These are phyloP conservation scores for Venustaconcha ellipsiformis DNA, from an alignment of 1,140 invertebrate genomes.

Conservation along the genomic window DNA sequence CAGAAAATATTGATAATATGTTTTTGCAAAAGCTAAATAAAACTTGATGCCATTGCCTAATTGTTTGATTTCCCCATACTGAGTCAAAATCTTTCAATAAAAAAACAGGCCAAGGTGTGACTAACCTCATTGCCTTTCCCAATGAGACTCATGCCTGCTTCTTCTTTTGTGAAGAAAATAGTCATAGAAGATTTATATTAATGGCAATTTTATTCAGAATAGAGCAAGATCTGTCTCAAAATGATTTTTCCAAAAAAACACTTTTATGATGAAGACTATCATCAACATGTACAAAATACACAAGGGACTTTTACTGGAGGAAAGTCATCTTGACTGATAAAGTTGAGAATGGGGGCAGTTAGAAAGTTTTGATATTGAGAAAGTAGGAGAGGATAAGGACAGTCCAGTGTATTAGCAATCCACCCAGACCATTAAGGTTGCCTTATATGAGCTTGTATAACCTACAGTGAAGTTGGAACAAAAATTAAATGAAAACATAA, in stretches of 20 bases:
- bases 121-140: no score
- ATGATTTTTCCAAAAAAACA: slow-evolving; percentile 4
- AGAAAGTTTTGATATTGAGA: background rate
- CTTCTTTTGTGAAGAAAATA: no score
- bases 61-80: no score
- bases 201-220: slow-evolving; percentile 1
- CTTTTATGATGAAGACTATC: slow-evolving; percentile 4
- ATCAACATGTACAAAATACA: background rate
- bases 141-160: no score
- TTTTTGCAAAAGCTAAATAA: no score
- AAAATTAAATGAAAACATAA: background rate
- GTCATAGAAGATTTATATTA: background rate
- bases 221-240: background rate
- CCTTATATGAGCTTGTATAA: slow-evolving; percentile 3
- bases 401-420: background rate
- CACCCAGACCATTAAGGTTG: background rate
- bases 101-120: no score
- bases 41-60: no score
- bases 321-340: no score
- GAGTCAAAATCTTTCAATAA: no score
- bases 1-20: no score
- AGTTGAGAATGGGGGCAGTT: background rate
- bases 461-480: slow-evolving; percentile 8
- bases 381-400: background rate
- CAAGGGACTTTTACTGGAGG: no score